A percentile compares a stretch with the other conserved stretches of the same genome.
Evolutionary conservation across 2,888 invertebrate species (phyloP).

Genomic region (Morpho helenor): DNA sequence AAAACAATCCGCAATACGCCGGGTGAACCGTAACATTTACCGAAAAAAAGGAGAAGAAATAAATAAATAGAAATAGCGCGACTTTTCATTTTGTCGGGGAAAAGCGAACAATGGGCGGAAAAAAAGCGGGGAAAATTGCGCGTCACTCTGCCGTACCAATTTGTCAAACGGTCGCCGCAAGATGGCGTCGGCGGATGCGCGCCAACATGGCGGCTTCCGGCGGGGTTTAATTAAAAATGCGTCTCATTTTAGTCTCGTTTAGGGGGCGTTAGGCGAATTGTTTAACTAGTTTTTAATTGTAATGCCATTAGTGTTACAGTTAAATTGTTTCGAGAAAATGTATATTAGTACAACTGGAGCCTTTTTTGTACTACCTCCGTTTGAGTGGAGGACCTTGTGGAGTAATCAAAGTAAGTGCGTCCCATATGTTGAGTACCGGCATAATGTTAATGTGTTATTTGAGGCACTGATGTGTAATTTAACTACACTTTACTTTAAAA

Average conservation of each 20-base stretch:
- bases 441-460: neutral
- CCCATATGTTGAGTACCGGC: constrained; percentile 4
- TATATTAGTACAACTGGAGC: constrained; percentile 17
- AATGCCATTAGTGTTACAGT: constrained; percentile 29
- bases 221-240: constrained; percentile 74
- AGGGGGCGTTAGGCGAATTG: constrained; percentile 43
- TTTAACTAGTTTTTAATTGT: constrained; percentile 39
- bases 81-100: constrained; percentile 77
- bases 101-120: constrained; percentile 72
- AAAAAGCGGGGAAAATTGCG: constrained; percentile 76
- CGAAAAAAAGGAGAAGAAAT: constrained; percentile 47
- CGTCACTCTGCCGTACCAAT: constrained; percentile 78
- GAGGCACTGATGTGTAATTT: neutral
- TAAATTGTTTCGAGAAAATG: constrained; percentile 23
- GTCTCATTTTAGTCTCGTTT: constrained; percentile 62
- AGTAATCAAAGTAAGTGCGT: constrained; percentile 13
- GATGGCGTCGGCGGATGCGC: constrained; percentile 66
- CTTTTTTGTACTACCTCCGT: constrained; percentile 12
- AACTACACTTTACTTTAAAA: neutral
- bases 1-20: constrained; percentile 45
- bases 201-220: constrained; percentile 66
- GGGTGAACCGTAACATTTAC: constrained; percentile 52
- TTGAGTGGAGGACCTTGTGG: constrained; percentile 1
- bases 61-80: constrained; percentile 58
- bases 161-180: constrained; percentile 75